Conservation (phyloP, 2,888 invertebrate genomes). For the Temnothorax unifasciatus region DNA sequence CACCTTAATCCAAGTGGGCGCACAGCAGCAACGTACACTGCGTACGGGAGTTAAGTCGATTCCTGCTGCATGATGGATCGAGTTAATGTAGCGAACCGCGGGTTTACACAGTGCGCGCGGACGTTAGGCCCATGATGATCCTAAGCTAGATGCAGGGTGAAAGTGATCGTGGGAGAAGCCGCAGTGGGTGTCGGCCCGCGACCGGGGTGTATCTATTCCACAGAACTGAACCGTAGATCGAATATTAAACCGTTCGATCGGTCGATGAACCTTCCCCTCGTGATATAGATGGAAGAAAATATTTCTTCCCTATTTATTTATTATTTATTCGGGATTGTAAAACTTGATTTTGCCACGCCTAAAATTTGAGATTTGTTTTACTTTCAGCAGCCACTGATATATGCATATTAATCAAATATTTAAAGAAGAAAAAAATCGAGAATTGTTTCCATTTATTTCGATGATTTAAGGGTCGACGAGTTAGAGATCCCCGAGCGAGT, state of each 20-base stretch:
- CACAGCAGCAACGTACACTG: conserved; percentile 5
- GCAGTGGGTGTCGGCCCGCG: conserved; percentile 71
- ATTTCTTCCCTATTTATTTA: background rate
- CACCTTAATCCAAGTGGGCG: conserved; percentile 68
- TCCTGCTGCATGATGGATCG: conserved; percentile 79
- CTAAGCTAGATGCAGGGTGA: conserved; percentile 74
- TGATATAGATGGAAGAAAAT: background rate
- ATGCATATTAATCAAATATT: background rate
- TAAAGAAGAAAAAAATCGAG: background rate
- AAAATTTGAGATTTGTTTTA: background rate
- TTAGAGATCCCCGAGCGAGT: conserved; percentile 51
- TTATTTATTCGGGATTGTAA: background rate
- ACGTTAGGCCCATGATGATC: conserved; percentile 79
- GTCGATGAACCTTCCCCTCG: background rate
- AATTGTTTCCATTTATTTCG: background rate
- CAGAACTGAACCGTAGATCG: conserved; percentile 57
- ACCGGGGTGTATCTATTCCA: conserved; percentile 58
- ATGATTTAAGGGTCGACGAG: conserved; percentile 6
- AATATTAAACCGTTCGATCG: conserved; percentile 51
- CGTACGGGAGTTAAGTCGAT: conserved; percentile 73
- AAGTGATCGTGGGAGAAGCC: conserved; percentile 81
- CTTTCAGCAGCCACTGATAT: background rate
- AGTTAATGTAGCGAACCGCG: conserved; percentile 82
- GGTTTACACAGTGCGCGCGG: conserved; percentile 77
- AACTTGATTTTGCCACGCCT: background rate